phyloP scores from a whole-genome alignment of 2,113 vertebrate genomes.

The Baryphthengus martii region DNA sequence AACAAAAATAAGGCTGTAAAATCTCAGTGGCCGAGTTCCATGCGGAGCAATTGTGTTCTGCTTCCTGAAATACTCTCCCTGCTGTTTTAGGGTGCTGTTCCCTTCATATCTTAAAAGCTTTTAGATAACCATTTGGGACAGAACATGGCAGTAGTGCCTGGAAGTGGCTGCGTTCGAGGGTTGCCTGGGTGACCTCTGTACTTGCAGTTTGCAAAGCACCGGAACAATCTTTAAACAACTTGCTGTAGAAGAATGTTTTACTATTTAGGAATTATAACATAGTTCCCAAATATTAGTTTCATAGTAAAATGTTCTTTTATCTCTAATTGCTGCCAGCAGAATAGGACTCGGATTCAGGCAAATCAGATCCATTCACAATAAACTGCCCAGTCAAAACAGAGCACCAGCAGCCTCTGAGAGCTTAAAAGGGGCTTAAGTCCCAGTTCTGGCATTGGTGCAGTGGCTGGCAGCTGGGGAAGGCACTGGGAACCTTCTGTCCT shows the following conservation, averaged over 20 bases:
- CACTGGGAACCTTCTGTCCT: not conserved
- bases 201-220: not conserved
- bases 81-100: not conserved
- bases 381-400: not conserved
- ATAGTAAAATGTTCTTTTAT: not conserved
- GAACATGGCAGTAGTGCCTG: not conserved
- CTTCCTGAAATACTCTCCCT: not conserved
- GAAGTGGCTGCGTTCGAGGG: not conserved
- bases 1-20: not conserved
- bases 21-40: not conserved
- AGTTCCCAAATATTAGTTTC: not conserved
- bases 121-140: not conserved
- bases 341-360: not conserved
- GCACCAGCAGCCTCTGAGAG: not conserved
- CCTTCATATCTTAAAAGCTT: not conserved
- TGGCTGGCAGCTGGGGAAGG: not conserved
- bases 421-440: not conserved
- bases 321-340: not conserved
- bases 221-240: not conserved
- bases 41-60: not conserved
- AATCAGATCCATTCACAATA: not conserved
- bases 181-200: not conserved
- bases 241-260: not conserved
- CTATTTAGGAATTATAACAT: not conserved
- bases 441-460: not conserved